Evolutionary conservation across 2,797 vertebrate species (phyloP), one percentile per base, ranked within the genome.

Genomic region (Melanotaenia parkinsoni): DNA sequence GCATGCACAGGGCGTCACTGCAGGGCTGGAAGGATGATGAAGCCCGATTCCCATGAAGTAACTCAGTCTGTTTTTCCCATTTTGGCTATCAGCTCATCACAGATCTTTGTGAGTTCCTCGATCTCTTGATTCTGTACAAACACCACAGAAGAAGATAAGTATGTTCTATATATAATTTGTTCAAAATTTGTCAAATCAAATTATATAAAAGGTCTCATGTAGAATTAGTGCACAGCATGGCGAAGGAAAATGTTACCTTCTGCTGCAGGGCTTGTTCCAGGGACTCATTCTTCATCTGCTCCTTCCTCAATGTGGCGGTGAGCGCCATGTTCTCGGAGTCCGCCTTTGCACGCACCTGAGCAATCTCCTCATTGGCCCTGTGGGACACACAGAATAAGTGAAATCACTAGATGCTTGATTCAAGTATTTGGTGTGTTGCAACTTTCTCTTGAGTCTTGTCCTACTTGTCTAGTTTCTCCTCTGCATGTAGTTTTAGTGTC

Each of bases 31-130:
- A 75, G 71, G 75, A 61, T 8, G 11, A 62, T n/a, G 4, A 26
- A 43, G 24, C 63, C 51, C 18, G 60, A 72, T 65, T 68, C 56
- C 47, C 57, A 59, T 24, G 32, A 40, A 56, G 33, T 1, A 33
- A 58, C 63, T 98, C 93, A 99, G 90, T 98, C 96, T 4, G 92
- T 86, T 92, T 92, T 97, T 8, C 97, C 97, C 94, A 99, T 93
- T 91, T 99, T 99, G 3, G 97, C 96, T n/a, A 99, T 99, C 85
- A 99, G 95, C 93, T 99, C 98, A 0, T 99, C 98, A 0, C 98
- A 99, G 91, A 99, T 99, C 94, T 99, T 99, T 8, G 98, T 98
- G 84, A 99, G 95, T 85, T 99, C 98, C 91, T 99, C 98, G 0
- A 98, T 98, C 91, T 99, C 98, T 91, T 98, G 96, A 91, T 97